Base-by-base conservation (phyloP, 2,888 invertebrate species). In the Ophion ventricosus region DNA sequence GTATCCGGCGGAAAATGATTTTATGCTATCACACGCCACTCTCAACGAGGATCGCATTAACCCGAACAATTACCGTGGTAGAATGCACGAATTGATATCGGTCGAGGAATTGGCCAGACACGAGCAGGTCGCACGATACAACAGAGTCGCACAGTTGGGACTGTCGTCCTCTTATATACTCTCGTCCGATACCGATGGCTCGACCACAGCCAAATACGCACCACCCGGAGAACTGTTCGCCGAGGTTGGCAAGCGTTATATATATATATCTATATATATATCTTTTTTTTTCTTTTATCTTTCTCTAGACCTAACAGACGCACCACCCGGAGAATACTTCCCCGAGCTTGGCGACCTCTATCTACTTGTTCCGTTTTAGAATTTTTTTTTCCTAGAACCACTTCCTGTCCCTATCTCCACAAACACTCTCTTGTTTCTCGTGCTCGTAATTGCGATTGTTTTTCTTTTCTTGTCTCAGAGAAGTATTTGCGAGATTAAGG, bases 91-190 rank as follows among this genome's bases (percentile, higher is more conserved):
- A 89, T 93, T 97, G 89, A 94, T 97, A 2, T 95, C 95, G 87
- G 95, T 97, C 35, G 97, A 97, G 92, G 97, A 97, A 93, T 95
- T 97, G 93, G 96, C 97, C 3, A 95, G 97, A 87, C 95, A 95
- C 87, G 96, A 96, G 89, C 95, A 96, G 91, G 95, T 96, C 29
- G 95, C 96, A 0, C 94, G 96, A 80, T 97, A 95, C 91, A 97
- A 97, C 92, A 94, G 96, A 70, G 95, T 95, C 64, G 95, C 96
- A 0, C 94, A 95, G 82, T 92, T 97, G 67, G 95, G 95, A 80
- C 93, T 97, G 40, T 95, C 95, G 1, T 94, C 95, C 70, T 95
- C 95, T 85, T 97, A 97, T 90, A 94, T 97, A 87, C 92, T 97
- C 57, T 95, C 96, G 1, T 96, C 96, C 0, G 95, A 95, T 69